These are phyloP conservation scores for Ophion ventricosus DNA, from an alignment of 2,888 invertebrate genomes.

Conservation along the genomic window DNA sequence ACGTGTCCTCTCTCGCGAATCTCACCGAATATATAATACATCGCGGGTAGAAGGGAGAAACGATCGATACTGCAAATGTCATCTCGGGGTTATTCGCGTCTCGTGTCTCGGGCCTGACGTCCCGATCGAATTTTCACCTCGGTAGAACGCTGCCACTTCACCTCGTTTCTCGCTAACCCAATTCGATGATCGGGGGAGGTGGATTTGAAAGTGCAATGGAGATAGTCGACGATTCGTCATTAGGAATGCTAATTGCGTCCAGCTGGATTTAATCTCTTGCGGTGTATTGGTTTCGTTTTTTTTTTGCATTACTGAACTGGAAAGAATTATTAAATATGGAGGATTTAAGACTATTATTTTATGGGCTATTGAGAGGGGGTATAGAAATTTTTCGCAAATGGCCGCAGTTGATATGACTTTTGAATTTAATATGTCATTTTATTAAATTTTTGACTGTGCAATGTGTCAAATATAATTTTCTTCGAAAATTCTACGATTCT, in stretches of 20 bases:
- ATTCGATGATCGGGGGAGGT: background rate
- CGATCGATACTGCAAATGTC: slow-evolving; percentile 56
- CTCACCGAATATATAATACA: slow-evolving; percentile 62
- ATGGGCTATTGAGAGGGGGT: background rate
- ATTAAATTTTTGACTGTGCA: background rate
- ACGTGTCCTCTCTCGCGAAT: slow-evolving; percentile 45
- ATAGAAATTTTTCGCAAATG: background rate
- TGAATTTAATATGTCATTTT: background rate
- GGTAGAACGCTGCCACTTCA: background rate
- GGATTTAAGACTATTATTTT: background rate
- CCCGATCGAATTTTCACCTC: slow-evolving; percentile 37
- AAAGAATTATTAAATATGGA: background rate
- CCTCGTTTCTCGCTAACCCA: slow-evolving; percentile 17
- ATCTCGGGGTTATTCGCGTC: slow-evolving; percentile 36
- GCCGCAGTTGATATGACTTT: background rate
- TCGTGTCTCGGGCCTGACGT: slow-evolving; percentile 10
- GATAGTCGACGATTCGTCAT: background rate
- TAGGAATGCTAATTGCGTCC: too few relatives aligned
- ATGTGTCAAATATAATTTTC: too few relatives aligned
- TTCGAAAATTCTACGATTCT: too few relatives aligned
- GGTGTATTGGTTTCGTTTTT: too few relatives aligned
- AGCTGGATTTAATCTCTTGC: too few relatives aligned
- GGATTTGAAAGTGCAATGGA: background rate
- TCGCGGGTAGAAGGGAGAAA: slow-evolving; percentile 59
- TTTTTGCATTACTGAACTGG: background rate